Percentiles rank a stretch among this genome's conserved stretches.
Conservation (phyloP, 2,797 vertebrate species). For the Anabacerthia variegaticeps region DNA sequence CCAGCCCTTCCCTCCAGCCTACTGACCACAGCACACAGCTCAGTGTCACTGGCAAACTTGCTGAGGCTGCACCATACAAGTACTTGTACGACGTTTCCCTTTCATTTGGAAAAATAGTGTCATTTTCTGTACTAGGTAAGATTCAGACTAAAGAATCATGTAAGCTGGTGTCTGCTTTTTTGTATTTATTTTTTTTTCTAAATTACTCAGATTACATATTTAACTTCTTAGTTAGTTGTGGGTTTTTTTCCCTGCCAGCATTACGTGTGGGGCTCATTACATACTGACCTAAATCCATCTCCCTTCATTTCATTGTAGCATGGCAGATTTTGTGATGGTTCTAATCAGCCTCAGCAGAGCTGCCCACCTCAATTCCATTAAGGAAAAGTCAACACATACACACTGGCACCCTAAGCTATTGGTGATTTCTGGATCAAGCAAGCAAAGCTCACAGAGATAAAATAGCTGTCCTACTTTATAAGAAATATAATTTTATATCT, state of each 20-base stretch:
- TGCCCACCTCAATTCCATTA: slow-evolving; percentile 32
- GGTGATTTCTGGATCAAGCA: neutral
- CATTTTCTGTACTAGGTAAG: neutral
- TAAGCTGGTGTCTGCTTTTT: accelerated
- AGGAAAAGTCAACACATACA: neutral
- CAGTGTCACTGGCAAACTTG: no score
- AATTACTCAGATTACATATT: neutral
- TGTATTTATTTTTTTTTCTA: neutral
- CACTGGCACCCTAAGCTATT: neutral
- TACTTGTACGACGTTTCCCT: neutral
- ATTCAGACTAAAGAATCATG: neutral
- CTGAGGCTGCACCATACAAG: neutral
- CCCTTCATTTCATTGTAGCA: neutral
- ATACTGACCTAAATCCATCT: slow-evolving; percentile 56
- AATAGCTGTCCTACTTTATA: neutral
- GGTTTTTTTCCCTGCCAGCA: neutral
- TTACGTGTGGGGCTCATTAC: neutral
- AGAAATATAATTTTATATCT: neutral
- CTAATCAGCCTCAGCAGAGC: slow-evolving; percentile 41
- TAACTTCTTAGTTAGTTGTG: neutral
- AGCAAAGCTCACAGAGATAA: neutral
- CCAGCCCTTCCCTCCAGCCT: neutral
- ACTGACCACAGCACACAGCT: neutral
- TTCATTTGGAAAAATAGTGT: neutral
- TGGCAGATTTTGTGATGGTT: slow-evolving; percentile 36